Percentiles rank a stretch among this genome's conserved stretches.
phyloP scores from a whole-genome alignment of 2,113 vertebrate genomes.

The Heliornis fulica region DNA sequence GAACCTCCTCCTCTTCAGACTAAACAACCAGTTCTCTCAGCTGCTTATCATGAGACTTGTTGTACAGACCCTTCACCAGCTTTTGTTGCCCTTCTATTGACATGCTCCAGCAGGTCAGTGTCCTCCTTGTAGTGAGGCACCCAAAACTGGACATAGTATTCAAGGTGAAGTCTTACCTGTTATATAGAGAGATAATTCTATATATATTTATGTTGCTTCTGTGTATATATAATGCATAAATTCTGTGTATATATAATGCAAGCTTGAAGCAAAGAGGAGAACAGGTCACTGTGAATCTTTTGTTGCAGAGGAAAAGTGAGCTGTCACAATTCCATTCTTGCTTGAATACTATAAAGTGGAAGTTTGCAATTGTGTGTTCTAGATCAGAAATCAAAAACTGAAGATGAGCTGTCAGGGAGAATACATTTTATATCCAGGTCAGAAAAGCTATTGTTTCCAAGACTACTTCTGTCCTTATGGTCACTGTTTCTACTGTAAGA shows the following conservation, averaged over 20 bases:
- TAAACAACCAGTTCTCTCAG: too few species aligned
- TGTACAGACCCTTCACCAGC: too few species aligned
- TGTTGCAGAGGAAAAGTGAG: not conserved
- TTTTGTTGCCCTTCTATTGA: too few species aligned
- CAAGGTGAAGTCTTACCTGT: too few species aligned
- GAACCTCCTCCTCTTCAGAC: too few species aligned
- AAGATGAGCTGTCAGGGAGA: not conserved
- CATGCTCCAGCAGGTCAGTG: too few species aligned
- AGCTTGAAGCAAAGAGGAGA: not conserved
- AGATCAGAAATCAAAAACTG: not conserved
- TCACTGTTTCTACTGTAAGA: not conserved
- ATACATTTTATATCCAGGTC: not conserved
- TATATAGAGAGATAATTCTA: too few species aligned
- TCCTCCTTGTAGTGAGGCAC: too few species aligned
- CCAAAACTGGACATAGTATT: too few species aligned
- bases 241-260: too few species aligned
- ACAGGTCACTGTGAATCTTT: not conserved
- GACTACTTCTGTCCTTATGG: not conserved
- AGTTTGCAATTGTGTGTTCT: not conserved
- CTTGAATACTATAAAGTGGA: not conserved
- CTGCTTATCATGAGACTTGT: too few species aligned
- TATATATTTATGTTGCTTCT: too few species aligned
- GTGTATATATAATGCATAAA: not conserved
- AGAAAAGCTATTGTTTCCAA: not conserved
- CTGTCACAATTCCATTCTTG: not conserved